phyloP scores from a whole-genome alignment of 2,888 invertebrate species.

The Cantharis lateralis region DNA sequence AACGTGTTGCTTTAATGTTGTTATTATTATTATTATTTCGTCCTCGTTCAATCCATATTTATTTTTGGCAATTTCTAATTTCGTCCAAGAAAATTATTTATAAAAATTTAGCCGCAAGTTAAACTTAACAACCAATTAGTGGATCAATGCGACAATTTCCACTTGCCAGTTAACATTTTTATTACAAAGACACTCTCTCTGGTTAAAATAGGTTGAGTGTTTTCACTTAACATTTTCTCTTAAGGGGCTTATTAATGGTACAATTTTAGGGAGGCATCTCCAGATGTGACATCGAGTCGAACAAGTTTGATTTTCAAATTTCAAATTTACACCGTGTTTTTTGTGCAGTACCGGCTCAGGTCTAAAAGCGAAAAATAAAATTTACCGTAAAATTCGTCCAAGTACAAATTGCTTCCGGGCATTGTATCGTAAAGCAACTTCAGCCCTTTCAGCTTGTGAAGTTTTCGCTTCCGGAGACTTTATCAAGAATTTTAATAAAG shows the following conservation, averaged over 20 bases:
- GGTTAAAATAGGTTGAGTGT: neutral
- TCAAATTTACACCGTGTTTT: neutral
- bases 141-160: neutral
- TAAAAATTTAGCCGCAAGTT: neutral
- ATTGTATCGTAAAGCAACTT: neutral
- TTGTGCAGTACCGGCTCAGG: neutral
- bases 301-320: neutral
- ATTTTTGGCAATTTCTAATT: neutral
- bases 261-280: neutral
- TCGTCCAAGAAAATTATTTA: neutral
- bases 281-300: neutral
- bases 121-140: neutral
- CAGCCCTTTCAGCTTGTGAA: neutral
- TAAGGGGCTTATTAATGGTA: neutral
- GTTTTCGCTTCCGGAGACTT: neutral
- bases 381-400: too few species aligned
- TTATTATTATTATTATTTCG: constrained; percentile 22
- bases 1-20: constrained; percentile 42
- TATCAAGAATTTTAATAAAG: neutral
- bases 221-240: neutral
- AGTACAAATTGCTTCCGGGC: neutral
- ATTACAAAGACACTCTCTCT: neutral
- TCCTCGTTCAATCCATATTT: neutral
- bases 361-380: too few species aligned
- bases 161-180: neutral